Percentiles rank a stretch among this genome's conserved stretches.
Evolutionary conservation across 2,888 invertebrate genomes (phyloP).

Genomic region (Zonitis immaculata): DNA sequence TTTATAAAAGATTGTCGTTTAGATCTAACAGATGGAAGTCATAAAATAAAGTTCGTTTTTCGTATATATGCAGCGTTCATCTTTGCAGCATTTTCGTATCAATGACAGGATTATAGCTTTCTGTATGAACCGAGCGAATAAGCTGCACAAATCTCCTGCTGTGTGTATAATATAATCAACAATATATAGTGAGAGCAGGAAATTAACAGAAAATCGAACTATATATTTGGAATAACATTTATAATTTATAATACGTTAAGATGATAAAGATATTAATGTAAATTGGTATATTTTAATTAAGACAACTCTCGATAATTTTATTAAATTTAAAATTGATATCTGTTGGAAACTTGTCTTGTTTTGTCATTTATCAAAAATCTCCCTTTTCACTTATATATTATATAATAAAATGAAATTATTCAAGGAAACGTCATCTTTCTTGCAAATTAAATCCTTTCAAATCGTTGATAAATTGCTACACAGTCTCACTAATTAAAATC

Average conservation of each 20-base stretch:
- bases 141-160: conserved; percentile 25
- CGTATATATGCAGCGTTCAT: conserved; percentile 12
- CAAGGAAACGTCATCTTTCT: background rate
- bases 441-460: conserved; percentile 3
- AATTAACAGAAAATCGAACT: background rate
- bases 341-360: background rate
- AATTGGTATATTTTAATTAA: background rate
- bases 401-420: background rate
- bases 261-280: background rate
- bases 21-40: background rate
- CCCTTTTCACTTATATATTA: too few relatives aligned
- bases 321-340: background rate
- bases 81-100: conserved; percentile 26
- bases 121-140: conserved; percentile 19
- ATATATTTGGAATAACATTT: too few relatives aligned
- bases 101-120: conserved; percentile 26
- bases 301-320: background rate
- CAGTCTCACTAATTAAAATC: conserved; percentile 26
- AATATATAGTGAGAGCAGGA: background rate
- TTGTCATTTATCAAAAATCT: background rate
- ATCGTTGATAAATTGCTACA: conserved; percentile 10
- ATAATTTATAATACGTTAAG: too few relatives aligned
- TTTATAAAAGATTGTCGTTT: background rate
- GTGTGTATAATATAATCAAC: background rate
- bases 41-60: background rate